Evolutionary conservation across 2,888 invertebrate genomes (phyloP).

Genomic region (Lottia gigantea): DNA sequence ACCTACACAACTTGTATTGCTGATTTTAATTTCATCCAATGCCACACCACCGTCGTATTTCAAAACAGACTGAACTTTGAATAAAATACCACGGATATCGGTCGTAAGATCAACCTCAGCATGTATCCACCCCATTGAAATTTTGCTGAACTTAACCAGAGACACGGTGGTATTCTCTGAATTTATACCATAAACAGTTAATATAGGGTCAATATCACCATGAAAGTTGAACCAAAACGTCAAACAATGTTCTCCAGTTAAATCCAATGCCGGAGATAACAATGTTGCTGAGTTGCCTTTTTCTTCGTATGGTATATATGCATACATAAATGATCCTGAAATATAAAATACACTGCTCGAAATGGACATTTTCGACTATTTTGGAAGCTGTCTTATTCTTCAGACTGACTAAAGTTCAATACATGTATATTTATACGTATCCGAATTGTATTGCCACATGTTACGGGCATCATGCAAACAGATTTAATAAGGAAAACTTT

Average conservation of each 20-base stretch:
- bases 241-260: conserved; percentile 31
- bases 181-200: conserved; percentile 34
- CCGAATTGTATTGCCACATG: too few relatives aligned
- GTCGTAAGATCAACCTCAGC: conserved; percentile 22
- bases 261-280: conserved; percentile 27
- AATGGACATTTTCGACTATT: too few relatives aligned
- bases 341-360: too few relatives aligned
- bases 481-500: too few relatives aligned
- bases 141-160: conserved; percentile 19
- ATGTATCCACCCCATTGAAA: conserved; percentile 23
- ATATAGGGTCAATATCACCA: conserved; percentile 34
- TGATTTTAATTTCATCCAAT: conserved; percentile 19
- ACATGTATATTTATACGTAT: too few relatives aligned
- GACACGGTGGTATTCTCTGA: conserved; percentile 15
- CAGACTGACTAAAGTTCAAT: too few relatives aligned
- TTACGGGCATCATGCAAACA: too few relatives aligned
- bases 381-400: too few relatives aligned
- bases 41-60: conserved; percentile 24
- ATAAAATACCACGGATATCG: conserved; percentile 14
- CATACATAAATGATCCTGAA: conserved; percentile 41
- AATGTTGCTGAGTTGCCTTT: conserved; percentile 28
- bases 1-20: conserved; percentile 17
- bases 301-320: conserved; percentile 27
- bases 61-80: conserved; percentile 20
- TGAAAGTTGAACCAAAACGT: conserved; percentile 37